These are phyloP conservation scores for Sebastolobus altivelis DNA, from an alignment of 2,797 vertebrate genomes.

Conservation along the genomic window DNA sequence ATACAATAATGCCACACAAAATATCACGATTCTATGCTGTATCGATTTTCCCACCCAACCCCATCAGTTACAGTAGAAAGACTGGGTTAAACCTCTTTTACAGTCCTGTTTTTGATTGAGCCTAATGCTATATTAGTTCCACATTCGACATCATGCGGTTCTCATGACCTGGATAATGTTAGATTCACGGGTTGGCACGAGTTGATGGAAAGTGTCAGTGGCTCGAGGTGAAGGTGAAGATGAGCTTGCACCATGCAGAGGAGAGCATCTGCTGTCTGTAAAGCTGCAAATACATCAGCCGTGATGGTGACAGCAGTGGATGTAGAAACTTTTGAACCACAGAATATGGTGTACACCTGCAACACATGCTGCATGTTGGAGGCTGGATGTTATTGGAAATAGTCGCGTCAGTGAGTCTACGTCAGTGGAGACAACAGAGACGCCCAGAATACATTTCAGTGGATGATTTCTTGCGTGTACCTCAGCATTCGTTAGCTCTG, in stretches of 20 bases:
- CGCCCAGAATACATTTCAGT: neutral
- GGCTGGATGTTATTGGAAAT: neutral
- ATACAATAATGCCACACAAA: no score
- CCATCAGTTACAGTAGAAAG: neutral
- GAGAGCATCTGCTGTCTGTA: slow-evolving; percentile 62
- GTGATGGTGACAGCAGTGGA: slow-evolving; percentile 21
- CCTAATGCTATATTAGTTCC: neutral
- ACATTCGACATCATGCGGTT: neutral
- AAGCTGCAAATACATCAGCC: slow-evolving; percentile 33
- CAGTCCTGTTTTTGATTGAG: neutral
- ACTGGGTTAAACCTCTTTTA: neutral
- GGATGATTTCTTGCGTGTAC: neutral
- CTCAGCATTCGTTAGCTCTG: neutral
- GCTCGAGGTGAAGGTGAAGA: slow-evolving; percentile 49
- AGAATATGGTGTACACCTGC: slow-evolving; percentile 33
- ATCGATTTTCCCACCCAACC: accelerated
- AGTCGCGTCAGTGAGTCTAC: neutral
- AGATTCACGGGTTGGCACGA: neutral
- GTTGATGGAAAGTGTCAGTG: slow-evolving; percentile 11
- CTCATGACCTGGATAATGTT: slow-evolving; percentile 6
- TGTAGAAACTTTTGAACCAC: slow-evolving; percentile 32
- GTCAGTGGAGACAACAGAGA: neutral
- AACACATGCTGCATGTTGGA: slow-evolving; percentile 3
- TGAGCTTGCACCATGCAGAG: slow-evolving; percentile 48
- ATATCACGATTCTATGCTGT: no score